Percentiles rank a stretch among this genome's conserved stretches.
These are phyloP conservation scores for Pachypanchax playfairii DNA, from an alignment of 2,113 vertebrate genomes.

Conservation along the genomic window DNA sequence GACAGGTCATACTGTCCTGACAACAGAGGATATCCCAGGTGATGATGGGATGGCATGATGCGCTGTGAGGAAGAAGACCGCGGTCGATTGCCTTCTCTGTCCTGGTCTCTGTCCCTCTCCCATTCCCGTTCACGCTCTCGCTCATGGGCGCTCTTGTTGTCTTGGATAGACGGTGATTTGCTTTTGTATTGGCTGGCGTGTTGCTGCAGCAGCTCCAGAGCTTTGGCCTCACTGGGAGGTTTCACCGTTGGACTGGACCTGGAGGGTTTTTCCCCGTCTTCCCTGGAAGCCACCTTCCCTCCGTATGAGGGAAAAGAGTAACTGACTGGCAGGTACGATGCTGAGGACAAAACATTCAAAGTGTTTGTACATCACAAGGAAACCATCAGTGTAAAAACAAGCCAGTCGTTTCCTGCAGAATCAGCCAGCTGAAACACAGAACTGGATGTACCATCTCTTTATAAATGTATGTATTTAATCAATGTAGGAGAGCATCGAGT, in stretches of 20 bases:
- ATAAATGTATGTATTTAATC: no score
- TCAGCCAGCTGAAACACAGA: no score
- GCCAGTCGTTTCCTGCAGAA: no score
- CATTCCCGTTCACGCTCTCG: constrained; percentile 73
- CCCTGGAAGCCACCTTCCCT: constrained; percentile 83
- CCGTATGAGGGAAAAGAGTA: constrained; percentile 93
- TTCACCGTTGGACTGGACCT: constrained; percentile 80
- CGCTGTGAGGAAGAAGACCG: constrained; percentile 93
- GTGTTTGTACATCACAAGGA: not conserved
- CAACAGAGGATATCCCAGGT: constrained; percentile 93
- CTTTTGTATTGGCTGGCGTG: constrained; percentile 98
- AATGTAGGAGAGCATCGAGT: no score
- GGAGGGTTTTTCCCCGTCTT: constrained; percentile 86
- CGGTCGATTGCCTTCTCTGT: constrained; percentile 83
- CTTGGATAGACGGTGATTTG: constrained; percentile 91
- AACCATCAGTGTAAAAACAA: no score
- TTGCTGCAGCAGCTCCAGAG: constrained; percentile 96
- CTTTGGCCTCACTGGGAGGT: constrained; percentile 88
- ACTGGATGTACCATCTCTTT: no score
- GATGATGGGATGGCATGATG: constrained; percentile 91
- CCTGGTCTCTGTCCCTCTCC: not conserved
- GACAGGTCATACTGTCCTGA: constrained; percentile 94
- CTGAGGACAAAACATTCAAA: constrained; percentile 64
- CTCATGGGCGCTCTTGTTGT: constrained; percentile 80
- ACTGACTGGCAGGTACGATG: constrained; percentile 90